phyloP scores from a whole-genome alignment of 2,797 vertebrate species.

The Intellagama lesueurii region DNA sequence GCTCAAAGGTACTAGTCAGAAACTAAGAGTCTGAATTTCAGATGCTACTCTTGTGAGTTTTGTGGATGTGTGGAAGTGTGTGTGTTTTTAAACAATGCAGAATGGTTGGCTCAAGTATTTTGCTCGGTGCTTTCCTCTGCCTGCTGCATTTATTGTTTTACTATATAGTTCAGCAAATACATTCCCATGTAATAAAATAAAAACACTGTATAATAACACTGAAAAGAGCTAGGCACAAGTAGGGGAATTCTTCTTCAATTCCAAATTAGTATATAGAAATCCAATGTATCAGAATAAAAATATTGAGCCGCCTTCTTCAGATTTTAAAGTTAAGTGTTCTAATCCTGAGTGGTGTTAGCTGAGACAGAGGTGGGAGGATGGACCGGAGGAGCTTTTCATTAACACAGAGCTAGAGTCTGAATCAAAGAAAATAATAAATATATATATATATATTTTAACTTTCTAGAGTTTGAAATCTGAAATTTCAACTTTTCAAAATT shows the following conservation, averaged over 20 bases:
- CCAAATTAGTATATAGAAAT: not conserved
- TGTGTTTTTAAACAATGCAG: conserved; percentile 39
- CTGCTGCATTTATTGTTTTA: conserved; percentile 28
- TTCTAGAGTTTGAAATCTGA: not conserved
- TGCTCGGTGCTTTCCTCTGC: conserved; percentile 49
- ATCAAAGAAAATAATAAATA: not conserved
- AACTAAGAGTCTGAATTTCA: conserved; percentile 28
- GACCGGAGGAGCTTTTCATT: not conserved
- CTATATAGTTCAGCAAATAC: conserved; percentile 22
- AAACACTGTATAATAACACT: not conserved
- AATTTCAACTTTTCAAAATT: not conserved
- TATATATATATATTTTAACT: not conserved
- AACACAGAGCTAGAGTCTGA: not conserved
- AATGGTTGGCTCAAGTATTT: conserved; percentile 58
- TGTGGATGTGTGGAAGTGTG: not conserved
- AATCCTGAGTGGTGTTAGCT: not conserved
- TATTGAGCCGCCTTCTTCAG: not conserved
- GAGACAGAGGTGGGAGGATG: not conserved
- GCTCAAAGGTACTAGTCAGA: conserved; percentile 60
- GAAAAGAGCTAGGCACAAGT: not conserved
- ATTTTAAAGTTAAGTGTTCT: not conserved
- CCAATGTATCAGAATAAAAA: not conserved
- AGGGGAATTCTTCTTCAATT: not conserved
- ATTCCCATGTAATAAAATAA: conserved; percentile 11
- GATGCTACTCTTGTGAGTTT: conserved; percentile 2